Evolutionary conservation across 2,797 vertebrate genomes (phyloP), one percentile per base, ranked within the genome.

Genomic region (Pipistrellus kuhlii): DNA sequence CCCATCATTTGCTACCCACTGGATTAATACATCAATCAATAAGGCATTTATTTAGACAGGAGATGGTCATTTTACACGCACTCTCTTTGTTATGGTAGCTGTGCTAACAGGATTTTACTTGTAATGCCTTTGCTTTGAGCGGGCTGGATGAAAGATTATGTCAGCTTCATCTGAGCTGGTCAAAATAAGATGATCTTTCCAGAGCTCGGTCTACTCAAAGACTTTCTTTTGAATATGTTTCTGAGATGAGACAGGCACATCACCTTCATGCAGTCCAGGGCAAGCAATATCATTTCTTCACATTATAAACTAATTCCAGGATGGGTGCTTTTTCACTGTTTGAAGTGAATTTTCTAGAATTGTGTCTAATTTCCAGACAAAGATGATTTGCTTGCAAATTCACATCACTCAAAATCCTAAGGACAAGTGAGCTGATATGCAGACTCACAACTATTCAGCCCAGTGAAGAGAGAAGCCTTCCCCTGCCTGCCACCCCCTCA

Each of bases 301-400:
- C 15, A 13, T 81, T 75, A 66, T 86, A 72, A 92, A 88, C 8
- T 35, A 91, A 85, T n/a, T 90, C 44, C 35, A 57, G 73, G 30
- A 77, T 4, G 15, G n/a, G 68, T 12, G 8, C 59, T 30, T 73
- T 87, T 46, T 72, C 46, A 41, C 30, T 18, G 3, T 80, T 90
- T 84, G 32, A 41, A 77, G n/a, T 64, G n/a, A 66, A 64, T 86
- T 75, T 92, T 87, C 72, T 48, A 62, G 71, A 93, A 44, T 5
- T 25, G 5, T 27, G 20, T 91, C 46, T 82, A 41, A 85, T 88
- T 94, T 90, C 82, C 41, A 89, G 59, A 44, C 20, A 55, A 13
- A 62, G 23, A 76, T 72, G 38, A 59, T 15, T 76, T 93, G 75
- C 46, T 93, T 83, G 32, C 41, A 90, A 59, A 84, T 86, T 51